These are phyloP conservation scores for Vidua chalybeata DNA, from an alignment of 2,113 vertebrate species.

Conservation along the genomic window DNA sequence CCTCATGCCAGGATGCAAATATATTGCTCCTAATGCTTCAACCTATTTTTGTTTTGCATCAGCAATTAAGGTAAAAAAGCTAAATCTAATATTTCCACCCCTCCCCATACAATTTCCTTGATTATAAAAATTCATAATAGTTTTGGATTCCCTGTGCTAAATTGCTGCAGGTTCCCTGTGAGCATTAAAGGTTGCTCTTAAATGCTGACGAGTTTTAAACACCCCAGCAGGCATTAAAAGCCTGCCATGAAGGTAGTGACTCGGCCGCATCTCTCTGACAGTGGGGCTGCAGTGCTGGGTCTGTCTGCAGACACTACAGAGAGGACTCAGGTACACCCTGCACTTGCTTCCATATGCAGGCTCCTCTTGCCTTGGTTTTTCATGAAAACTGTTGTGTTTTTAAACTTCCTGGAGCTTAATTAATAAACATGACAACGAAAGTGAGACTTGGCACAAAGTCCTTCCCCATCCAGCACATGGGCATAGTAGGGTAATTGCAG, in stretches of 20 bases:
- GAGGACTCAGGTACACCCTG: neutral
- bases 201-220: neutral
- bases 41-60: slow-evolving; percentile 26
- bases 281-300: neutral
- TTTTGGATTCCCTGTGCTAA: neutral
- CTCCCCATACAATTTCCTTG: neutral
- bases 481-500: slow-evolving; percentile 60
- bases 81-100: neutral
- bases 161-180: neutral
- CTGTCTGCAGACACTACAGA: neutral
- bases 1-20: slow-evolving; percentile 1
- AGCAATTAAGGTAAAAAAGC: neutral
- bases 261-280: neutral
- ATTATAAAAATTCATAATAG: neutral
- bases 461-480: slow-evolving; percentile 50
- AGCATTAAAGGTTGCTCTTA: neutral
- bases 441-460: slow-evolving; percentile 51
- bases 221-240: slow-evolving; percentile 19
- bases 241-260: slow-evolving; percentile 7
- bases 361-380: slow-evolving; percentile 22
- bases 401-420: slow-evolving; percentile 65
- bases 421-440: slow-evolving; percentile 65
- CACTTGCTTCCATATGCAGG: neutral
- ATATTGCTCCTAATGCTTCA: neutral
- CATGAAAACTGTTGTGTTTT: slow-evolving; percentile 33